These are phyloP conservation scores for Tetanocera ferruginea DNA, from an alignment of 2,888 invertebrate genomes.

Conservation along the genomic window DNA sequence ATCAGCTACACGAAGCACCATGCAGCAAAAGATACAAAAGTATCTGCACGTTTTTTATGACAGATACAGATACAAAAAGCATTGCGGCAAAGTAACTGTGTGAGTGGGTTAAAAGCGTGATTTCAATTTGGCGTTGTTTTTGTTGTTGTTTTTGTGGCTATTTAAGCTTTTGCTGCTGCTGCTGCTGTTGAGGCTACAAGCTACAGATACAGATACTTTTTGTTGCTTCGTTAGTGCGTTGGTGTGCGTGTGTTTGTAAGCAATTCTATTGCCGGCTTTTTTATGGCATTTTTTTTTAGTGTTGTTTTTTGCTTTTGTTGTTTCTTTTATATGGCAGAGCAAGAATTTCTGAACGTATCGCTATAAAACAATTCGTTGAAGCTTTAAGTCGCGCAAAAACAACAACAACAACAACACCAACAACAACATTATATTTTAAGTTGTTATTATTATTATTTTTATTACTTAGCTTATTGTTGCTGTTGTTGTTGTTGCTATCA, in stretches of 20 bases:
- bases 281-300: not conserved
- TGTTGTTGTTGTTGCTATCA: slow-evolving; percentile 26
- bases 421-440: not conserved
- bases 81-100: slow-evolving; percentile 10
- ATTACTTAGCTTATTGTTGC: slow-evolving; percentile 1
- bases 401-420: not conserved
- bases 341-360: slow-evolving; percentile 10
- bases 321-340: not conserved
- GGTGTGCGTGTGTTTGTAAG: slow-evolving; percentile 21
- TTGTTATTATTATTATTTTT: not conserved
- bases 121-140: slow-evolving; percentile 11
- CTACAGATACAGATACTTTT: not conserved
- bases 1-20: not conserved
- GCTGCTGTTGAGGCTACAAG: not conserved
- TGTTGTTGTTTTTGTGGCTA: not conserved
- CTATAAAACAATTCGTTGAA: not conserved
- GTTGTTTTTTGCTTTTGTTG: not conserved
- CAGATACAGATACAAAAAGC: not conserved
- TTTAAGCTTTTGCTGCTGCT: not conserved
- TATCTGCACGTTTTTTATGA: slow-evolving; percentile 29
- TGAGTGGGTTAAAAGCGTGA: slow-evolving; percentile 41
- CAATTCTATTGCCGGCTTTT: slow-evolving; percentile 35
- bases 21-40: slow-evolving; percentile 21
- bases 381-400: not conserved
- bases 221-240: not conserved